A percentile compares a stretch with the other conserved stretches of the same genome.
phyloP scores from a whole-genome alignment of 2,888 invertebrate species.

The Lamellibrachia columna region DNA sequence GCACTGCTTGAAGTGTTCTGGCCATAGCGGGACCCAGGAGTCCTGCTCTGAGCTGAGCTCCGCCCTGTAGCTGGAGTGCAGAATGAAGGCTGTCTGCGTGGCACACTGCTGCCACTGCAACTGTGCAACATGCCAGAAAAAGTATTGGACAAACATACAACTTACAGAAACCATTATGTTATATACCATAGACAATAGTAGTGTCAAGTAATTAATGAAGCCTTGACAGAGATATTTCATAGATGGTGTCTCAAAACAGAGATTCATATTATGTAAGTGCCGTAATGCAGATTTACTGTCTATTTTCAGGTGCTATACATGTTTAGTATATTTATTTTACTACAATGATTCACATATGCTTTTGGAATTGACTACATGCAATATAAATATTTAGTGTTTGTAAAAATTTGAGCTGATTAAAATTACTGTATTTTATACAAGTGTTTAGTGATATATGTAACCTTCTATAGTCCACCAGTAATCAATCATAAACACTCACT shows the following conservation, averaged over 20 bases:
- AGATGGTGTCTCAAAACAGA: too few species aligned
- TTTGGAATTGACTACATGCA: not conserved
- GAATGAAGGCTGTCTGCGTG: not conserved
- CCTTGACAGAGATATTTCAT: too few species aligned
- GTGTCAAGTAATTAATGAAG: too few species aligned
- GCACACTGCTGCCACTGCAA: not conserved
- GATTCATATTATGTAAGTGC: too few species aligned
- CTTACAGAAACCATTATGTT: not conserved
- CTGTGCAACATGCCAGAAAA: not conserved
- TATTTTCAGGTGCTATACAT: too few species aligned
- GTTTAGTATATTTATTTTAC: too few species aligned
- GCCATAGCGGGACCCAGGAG: conserved; percentile 6
- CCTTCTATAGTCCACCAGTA: not conserved
- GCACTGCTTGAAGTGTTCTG: not conserved
- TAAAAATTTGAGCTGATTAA: not conserved
- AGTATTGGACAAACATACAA: not conserved
- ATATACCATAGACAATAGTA: too few species aligned
- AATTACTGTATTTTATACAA: not conserved
- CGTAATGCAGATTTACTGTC: too few species aligned
- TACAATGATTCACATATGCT: not conserved
- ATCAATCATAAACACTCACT: not conserved
- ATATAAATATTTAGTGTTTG: not conserved
- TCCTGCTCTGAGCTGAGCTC: not conserved
- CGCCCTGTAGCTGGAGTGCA: conserved; percentile 1
- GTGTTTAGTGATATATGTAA: not conserved